A percentile compares a stretch with the other conserved stretches of the same genome.
Evolutionary conservation across 2,797 vertebrate species (phyloP).

Genomic region (Pterois miles): DNA sequence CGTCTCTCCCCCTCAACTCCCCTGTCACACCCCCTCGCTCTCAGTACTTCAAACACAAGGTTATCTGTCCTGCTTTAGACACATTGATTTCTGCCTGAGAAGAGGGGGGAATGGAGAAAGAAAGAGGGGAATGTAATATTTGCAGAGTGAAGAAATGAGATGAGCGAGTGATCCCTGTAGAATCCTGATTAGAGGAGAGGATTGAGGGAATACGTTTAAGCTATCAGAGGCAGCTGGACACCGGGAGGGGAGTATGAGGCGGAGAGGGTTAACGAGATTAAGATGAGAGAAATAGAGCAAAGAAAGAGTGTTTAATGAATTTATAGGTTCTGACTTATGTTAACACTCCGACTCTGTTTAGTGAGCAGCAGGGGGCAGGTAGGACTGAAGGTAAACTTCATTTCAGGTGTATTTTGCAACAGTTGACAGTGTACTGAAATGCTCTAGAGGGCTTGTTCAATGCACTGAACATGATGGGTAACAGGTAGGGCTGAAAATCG

Average conservation of each 20-base stretch:
- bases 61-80: constrained; percentile 78
- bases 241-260: neutral
- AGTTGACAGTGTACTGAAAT: constrained; percentile 1
- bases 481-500: neutral
- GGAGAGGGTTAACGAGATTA: constrained; percentile 65
- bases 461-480: neutral
- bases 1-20: constrained; percentile 17
- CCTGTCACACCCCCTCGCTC: constrained; percentile 49
- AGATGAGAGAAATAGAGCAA: constrained; percentile 51
- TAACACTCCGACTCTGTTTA: constrained; percentile 27
- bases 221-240: constrained; percentile 41
- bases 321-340: constrained; percentile 53
- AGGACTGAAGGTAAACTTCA: constrained; percentile 22
- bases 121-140: constrained; percentile 71
- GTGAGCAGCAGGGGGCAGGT: constrained; percentile 28
- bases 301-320: constrained; percentile 67
- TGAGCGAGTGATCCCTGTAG: constrained; percentile 57
- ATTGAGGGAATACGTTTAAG: constrained; percentile 58
- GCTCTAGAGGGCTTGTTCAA: constrained; percentile 35
- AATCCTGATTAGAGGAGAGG: constrained; percentile 73
- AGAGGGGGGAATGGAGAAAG: constrained; percentile 47
- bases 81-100: constrained; percentile 73
- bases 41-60: constrained; percentile 79
- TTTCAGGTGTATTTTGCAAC: neutral
- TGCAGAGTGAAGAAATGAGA: constrained; percentile 67